Conservation (phyloP, 2,113 vertebrate genomes). For the Datnioides undecimradiatus region DNA sequence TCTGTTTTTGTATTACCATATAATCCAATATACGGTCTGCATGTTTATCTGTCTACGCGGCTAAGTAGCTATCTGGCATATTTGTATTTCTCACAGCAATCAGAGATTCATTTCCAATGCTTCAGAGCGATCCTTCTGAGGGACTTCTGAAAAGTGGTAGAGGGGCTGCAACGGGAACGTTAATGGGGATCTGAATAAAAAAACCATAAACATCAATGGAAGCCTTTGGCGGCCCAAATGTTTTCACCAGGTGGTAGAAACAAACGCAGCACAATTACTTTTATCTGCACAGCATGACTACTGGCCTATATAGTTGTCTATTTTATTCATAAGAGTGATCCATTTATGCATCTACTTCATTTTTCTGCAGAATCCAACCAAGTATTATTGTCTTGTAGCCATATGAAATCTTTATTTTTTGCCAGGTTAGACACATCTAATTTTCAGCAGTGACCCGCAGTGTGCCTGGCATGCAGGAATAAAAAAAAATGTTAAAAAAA, state of each 20-base stretch:
- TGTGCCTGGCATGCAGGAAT: slow-evolving; percentile 29
- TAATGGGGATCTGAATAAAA: slow-evolving; percentile 27
- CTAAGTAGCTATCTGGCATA: neutral
- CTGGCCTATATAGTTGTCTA: slow-evolving; percentile 29
- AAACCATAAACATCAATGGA: slow-evolving; percentile 26
- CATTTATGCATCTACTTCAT: slow-evolving; percentile 36
- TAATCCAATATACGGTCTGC: neutral
- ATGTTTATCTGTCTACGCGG: neutral
- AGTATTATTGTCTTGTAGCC: slow-evolving; percentile 33
- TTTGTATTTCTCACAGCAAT: neutral
- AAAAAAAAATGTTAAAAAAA: too few relatives aligned
- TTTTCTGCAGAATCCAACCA: neutral
- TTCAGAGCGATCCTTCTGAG: neutral
- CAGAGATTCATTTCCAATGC: neutral
- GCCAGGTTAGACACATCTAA: slow-evolving; percentile 58
- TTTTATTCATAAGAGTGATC: slow-evolving; percentile 56
- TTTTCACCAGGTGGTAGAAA: slow-evolving; percentile 64
- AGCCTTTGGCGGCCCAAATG: slow-evolving; percentile 54
- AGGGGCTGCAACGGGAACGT: slow-evolving; percentile 1
- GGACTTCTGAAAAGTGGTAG: slow-evolving; percentile 8
- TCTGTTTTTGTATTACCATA: neutral
- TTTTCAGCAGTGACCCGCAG: slow-evolving; percentile 64
- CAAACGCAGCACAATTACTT: slow-evolving; percentile 38
- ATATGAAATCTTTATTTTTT: slow-evolving; percentile 68
- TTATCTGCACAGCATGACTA: slow-evolving; percentile 44